Conservation (phyloP, 2,888 invertebrate genomes). For the Agriopis marginaria region DNA sequence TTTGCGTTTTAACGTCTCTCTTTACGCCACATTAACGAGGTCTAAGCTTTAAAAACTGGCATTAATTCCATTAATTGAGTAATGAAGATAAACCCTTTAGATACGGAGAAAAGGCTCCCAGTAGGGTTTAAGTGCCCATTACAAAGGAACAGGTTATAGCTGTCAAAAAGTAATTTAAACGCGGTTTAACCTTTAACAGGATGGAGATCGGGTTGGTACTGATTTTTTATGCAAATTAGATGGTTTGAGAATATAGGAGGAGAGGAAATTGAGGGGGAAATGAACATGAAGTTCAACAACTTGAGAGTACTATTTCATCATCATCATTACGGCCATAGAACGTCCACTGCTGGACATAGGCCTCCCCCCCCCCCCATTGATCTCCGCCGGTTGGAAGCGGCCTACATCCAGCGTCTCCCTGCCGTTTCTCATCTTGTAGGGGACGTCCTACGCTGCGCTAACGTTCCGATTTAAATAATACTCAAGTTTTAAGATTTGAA, state of each 20-base stretch:
- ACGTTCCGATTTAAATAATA: too few species aligned
- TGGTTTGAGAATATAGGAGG: neutral
- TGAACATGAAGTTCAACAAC: neutral
- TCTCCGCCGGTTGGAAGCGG: too few species aligned
- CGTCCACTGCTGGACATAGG: too few species aligned
- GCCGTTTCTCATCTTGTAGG: too few species aligned
- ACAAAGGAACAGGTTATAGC: slow-evolving; percentile 45
- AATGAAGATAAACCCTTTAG: slow-evolving; percentile 46
- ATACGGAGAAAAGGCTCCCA: slow-evolving; percentile 37
- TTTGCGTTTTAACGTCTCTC: neutral
- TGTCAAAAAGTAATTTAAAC: slow-evolving; percentile 51
- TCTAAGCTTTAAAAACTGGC: slow-evolving; percentile 39
- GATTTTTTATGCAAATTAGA: slow-evolving; percentile 38
- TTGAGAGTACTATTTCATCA: too few species aligned
- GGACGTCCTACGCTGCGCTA: too few species aligned
- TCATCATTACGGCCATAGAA: too few species aligned
- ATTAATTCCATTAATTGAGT: slow-evolving; percentile 45
- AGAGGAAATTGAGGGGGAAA: slow-evolving; percentile 1
- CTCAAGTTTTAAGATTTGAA: too few species aligned
- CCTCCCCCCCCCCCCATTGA: too few species aligned
- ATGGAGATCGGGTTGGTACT: slow-evolving; percentile 28
- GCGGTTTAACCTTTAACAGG: slow-evolving; percentile 37
- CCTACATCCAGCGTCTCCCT: too few species aligned
- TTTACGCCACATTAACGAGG: slow-evolving; percentile 19
- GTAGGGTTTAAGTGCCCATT: slow-evolving; percentile 42